Percentiles rank a stretch among this genome's conserved stretches.
phyloP scores from a whole-genome alignment of 2,888 invertebrate species.

The Unio pictorum region DNA sequence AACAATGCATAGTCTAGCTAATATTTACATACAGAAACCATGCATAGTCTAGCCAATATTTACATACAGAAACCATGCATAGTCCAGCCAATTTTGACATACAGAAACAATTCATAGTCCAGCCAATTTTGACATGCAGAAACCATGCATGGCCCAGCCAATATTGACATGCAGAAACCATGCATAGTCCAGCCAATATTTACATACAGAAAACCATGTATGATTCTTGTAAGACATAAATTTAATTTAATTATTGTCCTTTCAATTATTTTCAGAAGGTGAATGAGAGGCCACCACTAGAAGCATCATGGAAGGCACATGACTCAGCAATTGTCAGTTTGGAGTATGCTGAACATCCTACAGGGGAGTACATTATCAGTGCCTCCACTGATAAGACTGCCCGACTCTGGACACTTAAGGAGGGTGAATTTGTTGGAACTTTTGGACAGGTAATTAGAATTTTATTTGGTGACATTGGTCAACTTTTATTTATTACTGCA shows the following conservation, averaged over 20 bases:
- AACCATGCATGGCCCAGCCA: too few species aligned
- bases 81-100: too few species aligned
- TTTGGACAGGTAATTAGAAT: conserved; percentile 66
- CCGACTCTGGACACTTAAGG: conserved; percentile 61
- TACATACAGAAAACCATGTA: neutral
- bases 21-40: too few species aligned
- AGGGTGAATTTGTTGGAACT: conserved; percentile 66
- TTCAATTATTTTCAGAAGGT: conserved; percentile 41
- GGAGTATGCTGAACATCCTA: conserved; percentile 62
- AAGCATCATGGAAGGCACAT: conserved; percentile 63
- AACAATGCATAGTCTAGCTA: too few species aligned
- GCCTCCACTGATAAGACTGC: conserved; percentile 69
- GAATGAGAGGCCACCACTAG: conserved; percentile 50
- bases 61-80: too few species aligned
- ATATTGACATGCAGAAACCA: too few species aligned
- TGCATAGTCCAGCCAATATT: neutral
- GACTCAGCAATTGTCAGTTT: conserved; percentile 68
- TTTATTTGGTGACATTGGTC: neutral
- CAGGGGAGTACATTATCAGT: conserved; percentile 59
- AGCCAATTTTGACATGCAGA: too few species aligned
- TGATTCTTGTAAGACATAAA: neutral
- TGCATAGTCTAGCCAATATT: too few species aligned
- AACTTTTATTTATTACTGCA: neutral
- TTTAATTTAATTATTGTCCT: neutral
- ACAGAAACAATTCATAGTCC: too few species aligned